Conservation (phyloP, 2,113 vertebrate species). For the Macheiramphus alcinus region DNA sequence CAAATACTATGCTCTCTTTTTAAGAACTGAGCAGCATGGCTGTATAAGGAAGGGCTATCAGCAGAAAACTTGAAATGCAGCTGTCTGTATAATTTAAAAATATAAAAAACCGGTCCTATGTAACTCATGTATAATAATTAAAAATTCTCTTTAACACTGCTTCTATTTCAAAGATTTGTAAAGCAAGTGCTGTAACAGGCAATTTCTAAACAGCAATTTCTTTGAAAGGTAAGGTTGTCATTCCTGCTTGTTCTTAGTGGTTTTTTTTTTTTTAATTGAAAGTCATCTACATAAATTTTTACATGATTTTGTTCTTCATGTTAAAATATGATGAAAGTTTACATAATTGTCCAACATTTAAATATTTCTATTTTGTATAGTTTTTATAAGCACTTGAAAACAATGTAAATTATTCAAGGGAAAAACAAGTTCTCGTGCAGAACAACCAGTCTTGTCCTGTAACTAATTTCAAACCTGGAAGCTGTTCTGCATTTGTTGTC, state of each 20-base stretch:
- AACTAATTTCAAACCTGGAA: background rate
- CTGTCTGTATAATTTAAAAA: background rate
- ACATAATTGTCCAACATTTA: background rate
- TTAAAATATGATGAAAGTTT: background rate
- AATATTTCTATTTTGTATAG: background rate
- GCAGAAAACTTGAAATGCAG: background rate
- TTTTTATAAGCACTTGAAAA: background rate
- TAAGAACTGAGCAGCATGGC: background rate
- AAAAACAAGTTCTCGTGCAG: background rate
- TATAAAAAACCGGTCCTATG: background rate
- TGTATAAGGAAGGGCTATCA: background rate
- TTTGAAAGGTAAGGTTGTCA: background rate
- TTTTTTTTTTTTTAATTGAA: background rate
- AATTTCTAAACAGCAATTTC: background rate
- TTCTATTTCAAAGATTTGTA: background rate
- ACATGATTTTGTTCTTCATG: background rate
- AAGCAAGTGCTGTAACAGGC: background rate
- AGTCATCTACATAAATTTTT: background rate
- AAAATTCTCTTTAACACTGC: background rate
- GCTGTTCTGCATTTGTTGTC: background rate
- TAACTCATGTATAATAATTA: background rate
- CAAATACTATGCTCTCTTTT: background rate
- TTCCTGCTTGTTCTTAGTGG: background rate
- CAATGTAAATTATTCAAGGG: background rate
- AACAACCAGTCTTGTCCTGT: background rate